Percentiles rank a stretch among this genome's conserved stretches.
Evolutionary conservation across 2,888 invertebrate species (phyloP).

Genomic region (Drosophila hamatofila): DNA sequence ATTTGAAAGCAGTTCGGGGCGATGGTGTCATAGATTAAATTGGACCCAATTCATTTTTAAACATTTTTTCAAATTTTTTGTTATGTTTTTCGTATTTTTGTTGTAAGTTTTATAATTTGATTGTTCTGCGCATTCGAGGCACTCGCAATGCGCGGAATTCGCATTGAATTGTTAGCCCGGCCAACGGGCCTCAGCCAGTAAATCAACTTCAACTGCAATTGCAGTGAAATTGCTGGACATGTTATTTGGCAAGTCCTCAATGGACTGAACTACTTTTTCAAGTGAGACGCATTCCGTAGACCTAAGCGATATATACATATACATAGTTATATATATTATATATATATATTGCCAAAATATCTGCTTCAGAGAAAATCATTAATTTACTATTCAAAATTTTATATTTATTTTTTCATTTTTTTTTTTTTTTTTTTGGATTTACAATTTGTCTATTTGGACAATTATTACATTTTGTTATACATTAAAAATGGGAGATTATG

Average conservation of each 20-base stretch:
- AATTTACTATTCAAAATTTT: no score
- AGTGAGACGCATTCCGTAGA: no score
- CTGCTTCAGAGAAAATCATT: no score
- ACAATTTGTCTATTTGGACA: no score
- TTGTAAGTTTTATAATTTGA: slow-evolving; percentile 50
- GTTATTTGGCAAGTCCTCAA: slow-evolving; percentile 15
- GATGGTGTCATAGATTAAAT: slow-evolving; percentile 82
- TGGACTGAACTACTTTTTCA: slow-evolving; percentile 3
- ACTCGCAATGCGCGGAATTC: slow-evolving; percentile 45
- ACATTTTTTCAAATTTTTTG: slow-evolving; percentile 32
- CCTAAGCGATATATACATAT: no score
- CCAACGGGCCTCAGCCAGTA: slow-evolving; percentile 26
- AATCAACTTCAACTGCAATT: slow-evolving; percentile 52
- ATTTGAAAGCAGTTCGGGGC: slow-evolving; percentile 79
- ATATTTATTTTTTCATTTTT: no score
- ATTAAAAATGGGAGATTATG: no score
- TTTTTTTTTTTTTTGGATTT: no score
- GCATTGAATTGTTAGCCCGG: slow-evolving; percentile 43
- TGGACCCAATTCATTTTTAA: slow-evolving; percentile 53
- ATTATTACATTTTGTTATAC: no score
- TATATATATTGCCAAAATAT: no score
- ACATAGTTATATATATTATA: no score
- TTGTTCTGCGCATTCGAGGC: slow-evolving; percentile 50
- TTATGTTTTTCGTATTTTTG: slow-evolving; percentile 13
- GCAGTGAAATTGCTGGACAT: slow-evolving; percentile 41